These are phyloP conservation scores for Elysia crispata DNA, from an alignment of 2,888 invertebrate genomes.

Conservation along the genomic window DNA sequence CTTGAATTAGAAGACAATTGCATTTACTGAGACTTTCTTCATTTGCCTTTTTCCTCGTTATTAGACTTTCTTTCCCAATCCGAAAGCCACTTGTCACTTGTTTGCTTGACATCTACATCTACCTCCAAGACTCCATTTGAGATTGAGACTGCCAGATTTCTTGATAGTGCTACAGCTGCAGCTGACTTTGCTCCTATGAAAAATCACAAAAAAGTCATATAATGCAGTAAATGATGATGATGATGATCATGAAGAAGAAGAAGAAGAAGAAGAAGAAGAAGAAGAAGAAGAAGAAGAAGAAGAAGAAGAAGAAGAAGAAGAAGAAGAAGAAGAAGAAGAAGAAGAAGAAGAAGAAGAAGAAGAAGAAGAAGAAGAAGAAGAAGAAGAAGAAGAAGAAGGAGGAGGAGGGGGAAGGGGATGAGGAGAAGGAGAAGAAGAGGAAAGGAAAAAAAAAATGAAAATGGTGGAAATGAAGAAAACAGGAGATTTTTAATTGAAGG, in stretches of 20 bases:
- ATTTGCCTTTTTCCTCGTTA: too few relatives aligned
- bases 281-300: constrained; percentile 17
- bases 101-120: too few relatives aligned
- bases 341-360: constrained; percentile 25
- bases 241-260: neutral
- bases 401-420: neutral
- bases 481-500: too few relatives aligned
- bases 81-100: too few relatives aligned
- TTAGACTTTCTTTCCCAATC: too few relatives aligned
- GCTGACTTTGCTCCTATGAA: neutral
- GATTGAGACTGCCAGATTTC: neutral
- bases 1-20: too few relatives aligned
- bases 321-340: constrained; percentile 27
- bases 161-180: neutral
- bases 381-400: constrained; percentile 19
- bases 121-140: neutral
- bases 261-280: constrained; percentile 21
- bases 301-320: constrained; percentile 21
- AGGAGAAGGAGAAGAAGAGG: neutral
- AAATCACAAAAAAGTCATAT: neutral
- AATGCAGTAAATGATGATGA: constrained; percentile 14
- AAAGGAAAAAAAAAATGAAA: constrained; percentile 17
- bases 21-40: too few relatives aligned
- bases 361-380: constrained; percentile 31
- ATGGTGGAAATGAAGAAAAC: too few relatives aligned